A percentile compares a stretch with the other conserved stretches of the same genome.
These are phyloP conservation scores for Drosophila prolongata DNA, from an alignment of 2,888 invertebrate genomes.

Conservation along the genomic window DNA sequence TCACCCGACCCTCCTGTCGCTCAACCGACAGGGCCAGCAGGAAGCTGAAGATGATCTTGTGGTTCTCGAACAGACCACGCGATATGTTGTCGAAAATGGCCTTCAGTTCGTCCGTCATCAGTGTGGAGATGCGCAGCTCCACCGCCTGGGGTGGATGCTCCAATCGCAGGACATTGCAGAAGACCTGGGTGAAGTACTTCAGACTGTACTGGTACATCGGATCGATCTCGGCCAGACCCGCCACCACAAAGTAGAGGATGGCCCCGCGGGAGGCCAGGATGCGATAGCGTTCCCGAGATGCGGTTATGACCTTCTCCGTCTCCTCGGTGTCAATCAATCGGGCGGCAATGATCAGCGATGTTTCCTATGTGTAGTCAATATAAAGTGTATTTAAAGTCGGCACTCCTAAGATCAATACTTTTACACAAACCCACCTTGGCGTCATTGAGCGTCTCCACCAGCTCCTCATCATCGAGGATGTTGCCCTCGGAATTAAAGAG, in stretches of 20 bases:
- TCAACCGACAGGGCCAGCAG: constrained; percentile 92
- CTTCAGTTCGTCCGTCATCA: constrained; percentile 91
- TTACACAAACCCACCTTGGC: constrained; percentile 71
- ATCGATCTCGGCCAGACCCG: constrained; percentile 94
- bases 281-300: constrained; percentile 94
- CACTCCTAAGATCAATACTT: no score
- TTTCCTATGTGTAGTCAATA: constrained; percentile 86
- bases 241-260: constrained; percentile 95
- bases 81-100: constrained; percentile 95
- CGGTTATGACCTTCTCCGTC: constrained; percentile 93
- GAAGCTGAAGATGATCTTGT: constrained; percentile 95
- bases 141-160: constrained; percentile 89
- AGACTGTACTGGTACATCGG: constrained; percentile 98
- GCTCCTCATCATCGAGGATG: constrained; percentile 96
- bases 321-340: constrained; percentile 94
- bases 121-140: constrained; percentile 88
- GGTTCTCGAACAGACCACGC: constrained; percentile 94
- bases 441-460: constrained; percentile 90
- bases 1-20: constrained; percentile 86
- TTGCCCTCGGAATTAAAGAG: constrained; percentile 94
- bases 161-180: constrained; percentile 91
- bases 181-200: constrained; percentile 93
- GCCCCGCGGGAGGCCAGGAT: constrained; percentile 94
- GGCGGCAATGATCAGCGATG: constrained; percentile 95
- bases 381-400: no score